Evolutionary conservation across 2,113 vertebrate species (phyloP).

Genomic region (Stomatorhinus ivindoensis): DNA sequence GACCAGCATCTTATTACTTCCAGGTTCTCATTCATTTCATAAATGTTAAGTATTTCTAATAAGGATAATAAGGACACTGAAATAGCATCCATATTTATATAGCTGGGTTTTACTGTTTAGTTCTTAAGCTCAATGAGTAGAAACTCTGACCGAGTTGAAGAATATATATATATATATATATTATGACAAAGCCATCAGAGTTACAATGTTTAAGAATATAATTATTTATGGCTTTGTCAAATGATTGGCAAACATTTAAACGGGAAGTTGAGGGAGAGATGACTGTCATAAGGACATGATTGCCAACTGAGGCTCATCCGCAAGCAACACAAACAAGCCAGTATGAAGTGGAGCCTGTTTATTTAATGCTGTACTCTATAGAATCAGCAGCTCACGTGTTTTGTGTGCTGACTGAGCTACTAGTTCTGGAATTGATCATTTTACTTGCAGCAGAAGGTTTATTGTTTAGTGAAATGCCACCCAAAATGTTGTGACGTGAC

Average conservation of each 20-base stretch:
- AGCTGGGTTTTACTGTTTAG: neutral
- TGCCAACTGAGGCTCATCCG: neutral
- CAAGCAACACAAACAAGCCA: neutral
- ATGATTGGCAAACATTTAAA: neutral
- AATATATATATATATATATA: too few relatives aligned
- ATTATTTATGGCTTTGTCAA: neutral
- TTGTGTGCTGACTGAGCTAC: neutral
- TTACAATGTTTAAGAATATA: neutral
- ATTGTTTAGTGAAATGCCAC: neutral
- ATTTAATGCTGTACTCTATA: neutral
- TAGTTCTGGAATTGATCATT: neutral
- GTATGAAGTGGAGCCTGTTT: neutral
- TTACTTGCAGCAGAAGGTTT: neutral
- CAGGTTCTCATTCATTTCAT: neutral
- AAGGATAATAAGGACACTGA: neutral
- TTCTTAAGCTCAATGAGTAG: neutral
- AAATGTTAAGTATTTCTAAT: neutral
- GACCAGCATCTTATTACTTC: neutral
- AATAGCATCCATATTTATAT: neutral
- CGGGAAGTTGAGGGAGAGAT: neutral
- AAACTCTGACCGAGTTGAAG: neutral
- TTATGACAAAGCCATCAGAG: neutral
- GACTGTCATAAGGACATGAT: neutral
- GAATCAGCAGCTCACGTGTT: neutral
- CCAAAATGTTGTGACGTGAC: neutral